Percentiles rank a stretch among this genome's conserved stretches.
These are phyloP conservation scores for Calephelis nemesis DNA, from an alignment of 1,140 invertebrate species.

Conservation along the genomic window DNA sequence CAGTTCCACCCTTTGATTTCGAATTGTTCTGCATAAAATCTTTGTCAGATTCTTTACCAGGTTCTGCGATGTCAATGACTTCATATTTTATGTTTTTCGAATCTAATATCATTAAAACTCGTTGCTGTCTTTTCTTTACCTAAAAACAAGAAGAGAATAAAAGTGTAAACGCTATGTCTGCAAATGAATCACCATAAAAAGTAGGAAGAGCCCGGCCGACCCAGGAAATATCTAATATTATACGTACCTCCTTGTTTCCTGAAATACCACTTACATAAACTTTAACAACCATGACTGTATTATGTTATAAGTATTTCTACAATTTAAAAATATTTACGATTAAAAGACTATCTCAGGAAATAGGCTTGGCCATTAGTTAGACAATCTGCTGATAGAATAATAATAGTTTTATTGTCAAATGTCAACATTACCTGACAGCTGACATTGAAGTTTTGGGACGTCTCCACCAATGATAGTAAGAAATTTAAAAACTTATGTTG, in stretches of 20 bases:
- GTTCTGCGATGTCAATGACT: slow-evolving; percentile 95
- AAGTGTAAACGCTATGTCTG: slow-evolving; percentile 55
- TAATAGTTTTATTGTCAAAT: slow-evolving; percentile 53
- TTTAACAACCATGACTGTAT: slow-evolving; percentile 88
- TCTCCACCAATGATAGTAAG: no score
- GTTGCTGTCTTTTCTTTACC: slow-evolving; percentile 96
- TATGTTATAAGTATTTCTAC: slow-evolving; percentile 26
- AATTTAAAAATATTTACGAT: slow-evolving; percentile 33
- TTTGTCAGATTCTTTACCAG: slow-evolving; percentile 91
- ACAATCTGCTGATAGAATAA: slow-evolving; percentile 49
- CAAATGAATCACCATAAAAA: slow-evolving; percentile 57
- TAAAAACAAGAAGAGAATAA: slow-evolving; percentile 79
- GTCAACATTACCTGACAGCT: slow-evolving; percentile 28
- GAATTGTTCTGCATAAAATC: slow-evolving; percentile 95
- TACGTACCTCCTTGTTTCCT: slow-evolving; percentile 91
- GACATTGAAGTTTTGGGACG: slow-evolving; percentile 11
- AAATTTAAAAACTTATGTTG: no score
- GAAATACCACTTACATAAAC: slow-evolving; percentile 94
- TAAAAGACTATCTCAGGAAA: slow-evolving; percentile 58
- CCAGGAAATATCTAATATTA: slow-evolving; percentile 64
- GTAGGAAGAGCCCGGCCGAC: slow-evolving; percentile 53
- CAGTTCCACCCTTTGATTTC: slow-evolving; percentile 86
- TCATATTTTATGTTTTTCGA: slow-evolving; percentile 93
- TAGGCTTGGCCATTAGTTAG: slow-evolving; percentile 75
- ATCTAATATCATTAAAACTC: slow-evolving; percentile 94